A percentile compares a stretch with the other conserved stretches of the same genome.
Evolutionary conservation across 1,140 invertebrate genomes (phyloP).

Genomic region (Lepidotrigona ventralis): DNA sequence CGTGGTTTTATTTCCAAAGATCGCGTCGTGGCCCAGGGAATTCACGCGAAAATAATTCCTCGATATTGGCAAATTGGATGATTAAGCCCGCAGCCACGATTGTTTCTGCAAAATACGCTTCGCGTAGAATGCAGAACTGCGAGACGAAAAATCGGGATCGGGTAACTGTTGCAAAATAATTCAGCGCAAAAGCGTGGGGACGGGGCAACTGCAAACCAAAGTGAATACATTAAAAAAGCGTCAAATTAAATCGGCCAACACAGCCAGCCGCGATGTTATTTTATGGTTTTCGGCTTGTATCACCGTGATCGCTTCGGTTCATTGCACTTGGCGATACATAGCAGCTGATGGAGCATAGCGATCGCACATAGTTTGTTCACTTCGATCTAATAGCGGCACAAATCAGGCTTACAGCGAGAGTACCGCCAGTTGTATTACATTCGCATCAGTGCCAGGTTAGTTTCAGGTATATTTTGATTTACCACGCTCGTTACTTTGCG

Average conservation of each 20-base stretch:
- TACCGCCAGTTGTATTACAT: slow-evolving; percentile 4
- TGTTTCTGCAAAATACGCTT: not conserved
- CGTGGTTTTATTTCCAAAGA: not conserved
- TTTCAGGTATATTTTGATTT: slow-evolving; percentile 21
- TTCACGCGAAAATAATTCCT: not conserved
- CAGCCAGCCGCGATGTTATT: not conserved
- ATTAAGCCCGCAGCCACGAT: not conserved
- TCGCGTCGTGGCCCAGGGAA: not conserved
- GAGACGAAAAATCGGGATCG: not conserved
- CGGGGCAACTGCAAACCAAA: not conserved
- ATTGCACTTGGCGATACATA: slow-evolving; percentile 11
- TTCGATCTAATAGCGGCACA: slow-evolving; percentile 15
- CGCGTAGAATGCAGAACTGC: not conserved
- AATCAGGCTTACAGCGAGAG: slow-evolving; percentile 15
- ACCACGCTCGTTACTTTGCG: not conserved
- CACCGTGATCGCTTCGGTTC: slow-evolving; percentile 9
- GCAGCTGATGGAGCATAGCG: slow-evolving; percentile 16
- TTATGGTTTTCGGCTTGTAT: slow-evolving; percentile 21
- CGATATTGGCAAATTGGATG: not conserved
- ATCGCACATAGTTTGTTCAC: slow-evolving; percentile 29
- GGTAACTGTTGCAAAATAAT: not conserved
- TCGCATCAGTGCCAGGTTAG: not conserved
- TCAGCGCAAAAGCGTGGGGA: not conserved
- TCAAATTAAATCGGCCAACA: slow-evolving; percentile 22
- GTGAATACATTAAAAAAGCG: not conserved